phyloP scores from a whole-genome alignment of 1,140 invertebrate genomes.

The Trichonephila clavata region DNA sequence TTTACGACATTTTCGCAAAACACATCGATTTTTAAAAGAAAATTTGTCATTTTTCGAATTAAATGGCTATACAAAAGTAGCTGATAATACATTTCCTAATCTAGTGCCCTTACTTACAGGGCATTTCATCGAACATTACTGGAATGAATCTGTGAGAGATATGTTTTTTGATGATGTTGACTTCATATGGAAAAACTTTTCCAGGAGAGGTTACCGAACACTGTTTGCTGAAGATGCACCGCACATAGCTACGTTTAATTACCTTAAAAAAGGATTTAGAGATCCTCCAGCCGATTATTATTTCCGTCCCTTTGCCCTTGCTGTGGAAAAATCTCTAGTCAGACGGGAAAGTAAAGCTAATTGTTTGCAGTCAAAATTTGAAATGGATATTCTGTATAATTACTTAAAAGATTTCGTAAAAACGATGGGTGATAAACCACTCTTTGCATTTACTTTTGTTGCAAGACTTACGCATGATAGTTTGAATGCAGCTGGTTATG shows the following conservation, averaged over 20 bases:
- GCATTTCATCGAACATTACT: conserved; percentile 77
- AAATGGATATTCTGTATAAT: conserved; percentile 72
- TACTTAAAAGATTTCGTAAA: conserved; percentile 72
- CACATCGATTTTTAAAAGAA: conserved; percentile 83
- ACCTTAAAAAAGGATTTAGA: conserved; percentile 81
- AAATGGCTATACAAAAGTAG: conserved; percentile 80
- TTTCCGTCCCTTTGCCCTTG: conserved; percentile 80
- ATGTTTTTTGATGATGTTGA: conserved; percentile 80
- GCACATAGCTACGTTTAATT: conserved; percentile 82
- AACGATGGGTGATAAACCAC: conserved; percentile 60
- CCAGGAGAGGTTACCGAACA: conserved; percentile 82
- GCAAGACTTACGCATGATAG: conserved; percentile 81
- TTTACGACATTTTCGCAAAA: conserved; percentile 79
- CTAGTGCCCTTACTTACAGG: conserved; percentile 79
- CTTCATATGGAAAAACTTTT: conserved; percentile 83
- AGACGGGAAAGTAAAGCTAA: conserved; percentile 62
- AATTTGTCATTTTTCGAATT: conserved; percentile 83
- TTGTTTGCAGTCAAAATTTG: conserved; percentile 73
- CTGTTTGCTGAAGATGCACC: conserved; percentile 83
- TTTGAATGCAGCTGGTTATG: conserved; percentile 79
- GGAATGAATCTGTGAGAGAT: conserved; percentile 73
- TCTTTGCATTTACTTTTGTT: conserved; percentile 80
- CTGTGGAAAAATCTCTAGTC: conserved; percentile 74
- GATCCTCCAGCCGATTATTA: conserved; percentile 82
- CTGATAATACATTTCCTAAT: conserved; percentile 80